Percentiles rank a stretch among this genome's conserved stretches.
Conservation (phyloP, 1,140 invertebrate species). For the Atta colombica region DNA sequence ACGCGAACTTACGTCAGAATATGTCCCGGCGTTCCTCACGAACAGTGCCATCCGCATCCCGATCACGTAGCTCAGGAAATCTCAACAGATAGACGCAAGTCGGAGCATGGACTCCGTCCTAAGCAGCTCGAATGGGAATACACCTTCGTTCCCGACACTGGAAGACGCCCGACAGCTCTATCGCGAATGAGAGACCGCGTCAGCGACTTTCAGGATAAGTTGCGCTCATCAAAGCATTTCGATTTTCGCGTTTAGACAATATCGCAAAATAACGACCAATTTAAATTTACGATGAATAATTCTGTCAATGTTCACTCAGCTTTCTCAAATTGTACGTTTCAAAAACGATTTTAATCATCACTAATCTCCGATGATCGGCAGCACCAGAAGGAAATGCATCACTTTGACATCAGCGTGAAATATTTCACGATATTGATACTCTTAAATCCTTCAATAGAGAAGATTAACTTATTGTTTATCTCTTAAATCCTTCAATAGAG, state of each 20-base stretch:
- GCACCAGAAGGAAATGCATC: not conserved
- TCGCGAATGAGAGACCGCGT: conserved; percentile 53
- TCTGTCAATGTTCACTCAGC: not conserved
- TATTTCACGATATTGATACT: not conserved
- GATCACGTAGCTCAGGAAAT: conserved; percentile 72
- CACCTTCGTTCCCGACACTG: conserved; percentile 47
- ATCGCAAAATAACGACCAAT: not conserved
- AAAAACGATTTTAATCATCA: not conserved
- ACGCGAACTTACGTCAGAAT: conserved; percentile 46
- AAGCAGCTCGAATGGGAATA: conserved; percentile 68
- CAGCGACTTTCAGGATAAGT: conserved; percentile 62
- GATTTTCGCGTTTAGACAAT: conserved; percentile 19
- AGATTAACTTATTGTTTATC: too few species aligned
- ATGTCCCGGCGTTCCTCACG: conserved; percentile 47
- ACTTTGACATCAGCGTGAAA: not conserved
- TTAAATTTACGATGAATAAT: not conserved
- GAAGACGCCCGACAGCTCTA: conserved; percentile 64
- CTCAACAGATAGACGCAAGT: conserved; percentile 71
- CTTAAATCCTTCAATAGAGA: not conserved
- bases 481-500: too few species aligned
- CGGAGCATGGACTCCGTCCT: conserved; percentile 39
- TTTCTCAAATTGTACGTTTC: not conserved
- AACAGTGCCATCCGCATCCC: conserved; percentile 24
- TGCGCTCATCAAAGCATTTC: conserved; percentile 6
- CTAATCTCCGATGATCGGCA: not conserved